phyloP scores from a whole-genome alignment of 2,797 vertebrate genomes.

The Phyllotis vaccarum region DNA sequence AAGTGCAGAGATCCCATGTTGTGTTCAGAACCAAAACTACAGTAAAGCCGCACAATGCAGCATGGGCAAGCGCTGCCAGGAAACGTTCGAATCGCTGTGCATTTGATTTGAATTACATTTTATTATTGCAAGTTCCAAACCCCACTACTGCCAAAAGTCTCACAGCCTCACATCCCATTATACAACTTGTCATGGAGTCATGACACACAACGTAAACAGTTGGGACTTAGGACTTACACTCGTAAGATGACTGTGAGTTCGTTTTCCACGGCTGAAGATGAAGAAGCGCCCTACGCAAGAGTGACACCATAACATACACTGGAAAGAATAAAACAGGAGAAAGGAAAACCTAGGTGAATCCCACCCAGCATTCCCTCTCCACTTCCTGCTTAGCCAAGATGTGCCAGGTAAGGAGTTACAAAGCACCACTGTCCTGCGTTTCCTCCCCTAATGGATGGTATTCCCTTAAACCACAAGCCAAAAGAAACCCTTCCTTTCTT shows the following conservation, averaged over 20 bases:
- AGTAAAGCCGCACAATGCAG: neutral
- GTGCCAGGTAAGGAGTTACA: neutral
- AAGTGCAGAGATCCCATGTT: neutral
- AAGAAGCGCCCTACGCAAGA: too few relatives aligned
- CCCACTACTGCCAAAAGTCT: neutral
- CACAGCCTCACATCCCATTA: neutral
- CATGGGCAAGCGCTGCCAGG: neutral
- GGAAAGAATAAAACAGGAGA: neutral
- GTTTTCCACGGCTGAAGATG: neutral
- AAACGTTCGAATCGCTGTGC: neutral
- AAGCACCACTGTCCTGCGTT: neutral
- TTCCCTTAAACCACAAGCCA: neutral
- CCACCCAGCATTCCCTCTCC: neutral
- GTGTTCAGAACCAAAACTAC: neutral
- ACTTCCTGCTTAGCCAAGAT: neutral
- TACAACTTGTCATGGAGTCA: neutral
- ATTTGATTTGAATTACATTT: neutral
- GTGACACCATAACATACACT: neutral
- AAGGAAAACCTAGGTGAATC: neutral
- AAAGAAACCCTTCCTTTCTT: neutral
- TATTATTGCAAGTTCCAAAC: neutral
- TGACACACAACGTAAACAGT: neutral
- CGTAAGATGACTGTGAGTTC: neutral
- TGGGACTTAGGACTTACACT: neutral
- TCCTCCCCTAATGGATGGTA: too few relatives aligned